Base-by-base conservation (phyloP, 2,797 vertebrate genomes). In the Pantherophis vulpinus region DNA sequence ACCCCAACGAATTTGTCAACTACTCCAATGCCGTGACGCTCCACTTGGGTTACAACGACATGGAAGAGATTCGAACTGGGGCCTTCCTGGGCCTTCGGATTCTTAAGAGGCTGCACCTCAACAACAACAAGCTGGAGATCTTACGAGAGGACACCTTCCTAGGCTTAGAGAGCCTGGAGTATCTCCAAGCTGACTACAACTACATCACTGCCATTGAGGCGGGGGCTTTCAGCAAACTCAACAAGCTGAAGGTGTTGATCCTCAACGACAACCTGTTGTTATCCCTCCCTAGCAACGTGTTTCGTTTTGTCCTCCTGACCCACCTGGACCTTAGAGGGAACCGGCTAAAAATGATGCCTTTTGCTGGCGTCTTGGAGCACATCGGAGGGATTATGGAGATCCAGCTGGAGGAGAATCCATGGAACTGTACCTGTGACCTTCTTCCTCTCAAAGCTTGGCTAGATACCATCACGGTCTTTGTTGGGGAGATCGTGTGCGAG, bases 381-480 rank as follows among this genome's bases (percentile, higher is more conserved):
- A 99, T 99, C 0, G 99, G 99, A 0, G 99, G 99, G 59, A 99
- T 99, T 96, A 99, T 99, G 99, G 99, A 99, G 97, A 99, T 99
- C 94, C 99, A 99, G 97, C 98, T 99, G 94, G 99, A 99, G 95
- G 99, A 99, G 95, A 99, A 99, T 94, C 99, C 99, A 0, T 99
- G 99, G 99, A 99, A 99, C 93, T 99, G 99, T 97, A 99, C 99
- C 29, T 99, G 99, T 0, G 99, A 99, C 96, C 97, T 99, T 91
- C 98, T 99, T 87, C 98, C 99, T 0, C 98, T 99, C 87, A 99
- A 99, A 96, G 98, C 99, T 70, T 99, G 99, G 99, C 95, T 99
- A 91, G 99, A 99, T 97, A 99, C 99, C n/a, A 99, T 99, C 94
- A 99, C 99, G 0, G 99, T 99, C 47, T 99, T 99, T 0, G 99